Conservation (phyloP, 2,113 vertebrate species). For the Circaetus cinerascens region DNA sequence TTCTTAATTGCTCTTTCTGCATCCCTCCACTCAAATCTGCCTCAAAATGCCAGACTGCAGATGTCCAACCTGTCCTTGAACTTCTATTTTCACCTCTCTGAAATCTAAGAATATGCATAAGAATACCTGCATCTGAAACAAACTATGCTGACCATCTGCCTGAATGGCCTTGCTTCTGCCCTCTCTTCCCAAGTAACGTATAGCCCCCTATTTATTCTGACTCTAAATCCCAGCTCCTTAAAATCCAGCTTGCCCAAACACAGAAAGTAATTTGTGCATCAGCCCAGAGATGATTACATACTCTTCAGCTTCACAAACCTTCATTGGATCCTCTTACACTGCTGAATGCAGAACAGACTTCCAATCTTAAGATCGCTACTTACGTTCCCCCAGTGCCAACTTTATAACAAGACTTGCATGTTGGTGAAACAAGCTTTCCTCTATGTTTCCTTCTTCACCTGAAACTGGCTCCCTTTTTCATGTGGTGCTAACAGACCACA, state of each 20-base stretch:
- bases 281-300: neutral
- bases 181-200: neutral
- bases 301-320: neutral
- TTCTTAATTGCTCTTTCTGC: neutral
- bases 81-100: neutral
- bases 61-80: neutral
- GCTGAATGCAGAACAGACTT: neutral
- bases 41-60: neutral
- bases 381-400: accelerated
- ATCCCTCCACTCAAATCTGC: neutral
- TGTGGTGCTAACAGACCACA: neutral
- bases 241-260: neutral
- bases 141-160: neutral
- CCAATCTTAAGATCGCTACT: accelerated
- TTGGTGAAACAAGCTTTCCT: neutral
- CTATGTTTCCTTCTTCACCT: neutral
- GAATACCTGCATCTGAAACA: neutral
- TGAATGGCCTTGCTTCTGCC: neutral
- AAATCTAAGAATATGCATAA: neutral
- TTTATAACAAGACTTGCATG: neutral
- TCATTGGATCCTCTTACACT: neutral
- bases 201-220: neutral
- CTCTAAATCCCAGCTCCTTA: neutral
- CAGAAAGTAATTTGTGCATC: neutral
- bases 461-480: neutral